Evolutionary conservation across 1,140 invertebrate genomes (phyloP).

Genomic region (Eulimnadia texana): DNA sequence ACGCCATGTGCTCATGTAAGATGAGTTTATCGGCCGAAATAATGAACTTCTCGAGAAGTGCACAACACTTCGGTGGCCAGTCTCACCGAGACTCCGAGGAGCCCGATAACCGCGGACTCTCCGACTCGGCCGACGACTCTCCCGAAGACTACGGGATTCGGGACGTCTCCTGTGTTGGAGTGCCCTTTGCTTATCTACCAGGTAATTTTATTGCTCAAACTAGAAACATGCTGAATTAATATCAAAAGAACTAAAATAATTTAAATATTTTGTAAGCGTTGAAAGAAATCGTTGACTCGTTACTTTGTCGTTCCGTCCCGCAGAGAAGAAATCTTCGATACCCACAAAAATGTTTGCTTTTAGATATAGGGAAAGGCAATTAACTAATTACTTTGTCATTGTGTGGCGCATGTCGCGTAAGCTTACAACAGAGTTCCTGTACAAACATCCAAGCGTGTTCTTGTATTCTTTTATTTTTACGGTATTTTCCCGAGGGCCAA

Average conservation of each 20-base stretch:
- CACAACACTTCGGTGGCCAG: slow-evolving; percentile 30
- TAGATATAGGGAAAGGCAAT: neutral
- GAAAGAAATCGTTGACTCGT: neutral
- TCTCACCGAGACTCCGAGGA: slow-evolving; percentile 30
- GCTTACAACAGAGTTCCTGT: neutral
- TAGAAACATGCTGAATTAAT: neutral
- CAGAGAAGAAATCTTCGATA: neutral
- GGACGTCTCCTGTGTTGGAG: slow-evolving; percentile 46
- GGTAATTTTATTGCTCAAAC: slow-evolving; percentile 30
- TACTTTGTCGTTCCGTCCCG: neutral
- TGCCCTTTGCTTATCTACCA: slow-evolving; percentile 43
- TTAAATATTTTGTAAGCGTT: too few species aligned
- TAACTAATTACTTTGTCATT: neutral
- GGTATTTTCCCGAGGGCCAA: neutral
- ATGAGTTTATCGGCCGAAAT: slow-evolving; percentile 20
- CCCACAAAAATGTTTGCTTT: neutral
- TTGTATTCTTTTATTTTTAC: neutral
- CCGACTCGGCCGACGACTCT: slow-evolving; percentile 8
- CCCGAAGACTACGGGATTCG: slow-evolving; percentile 22
- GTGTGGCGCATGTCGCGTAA: neutral
- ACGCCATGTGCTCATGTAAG: slow-evolving; percentile 45
- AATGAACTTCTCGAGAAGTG: slow-evolving; percentile 26
- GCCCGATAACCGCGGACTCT: slow-evolving; percentile 23
- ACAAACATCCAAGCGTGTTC: neutral
- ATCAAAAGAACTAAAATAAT: neutral